These are phyloP conservation scores for Cosmia trapezina DNA, from an alignment of 2,888 invertebrate genomes.

Conservation along the genomic window DNA sequence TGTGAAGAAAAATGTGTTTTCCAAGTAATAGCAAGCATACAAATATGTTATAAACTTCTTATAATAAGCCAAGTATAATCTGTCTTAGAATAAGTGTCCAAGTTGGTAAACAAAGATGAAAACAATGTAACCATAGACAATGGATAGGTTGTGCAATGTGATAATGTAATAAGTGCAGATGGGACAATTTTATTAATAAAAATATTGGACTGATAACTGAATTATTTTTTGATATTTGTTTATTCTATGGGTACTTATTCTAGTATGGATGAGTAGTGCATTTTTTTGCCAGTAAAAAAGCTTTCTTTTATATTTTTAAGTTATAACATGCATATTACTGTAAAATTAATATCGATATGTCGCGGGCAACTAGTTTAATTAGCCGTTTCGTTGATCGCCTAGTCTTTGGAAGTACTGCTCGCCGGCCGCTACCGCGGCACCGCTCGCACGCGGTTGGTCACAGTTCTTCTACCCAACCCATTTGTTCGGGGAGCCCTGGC, in stretches of 20 bases:
- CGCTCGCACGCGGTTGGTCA: no score
- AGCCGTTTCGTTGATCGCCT: no score
- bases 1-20: background rate
- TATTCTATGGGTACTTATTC: background rate
- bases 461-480: no score
- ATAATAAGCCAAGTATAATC: conserved; percentile 5
- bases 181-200: conserved; percentile 25
- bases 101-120: background rate
- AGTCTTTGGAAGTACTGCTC: no score
- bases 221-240: background rate
- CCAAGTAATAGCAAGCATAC: background rate
- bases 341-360: background rate
- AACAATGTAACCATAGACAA: conserved; percentile 17
- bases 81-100: conserved; percentile 27
- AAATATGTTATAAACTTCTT: background rate
- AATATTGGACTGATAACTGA: background rate
- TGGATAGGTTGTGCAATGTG: conserved; percentile 23
- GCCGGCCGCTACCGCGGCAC: no score
- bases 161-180: conserved; percentile 8
- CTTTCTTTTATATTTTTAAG: conserved; percentile 27
- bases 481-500: no score
- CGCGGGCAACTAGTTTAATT: no score
- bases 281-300: conserved; percentile 52
- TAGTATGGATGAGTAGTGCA: conserved; percentile 4
- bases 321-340: conserved; percentile 42